Conservation (phyloP, 2,888 invertebrate species). For the Cryptocheilus praepositus region DNA sequence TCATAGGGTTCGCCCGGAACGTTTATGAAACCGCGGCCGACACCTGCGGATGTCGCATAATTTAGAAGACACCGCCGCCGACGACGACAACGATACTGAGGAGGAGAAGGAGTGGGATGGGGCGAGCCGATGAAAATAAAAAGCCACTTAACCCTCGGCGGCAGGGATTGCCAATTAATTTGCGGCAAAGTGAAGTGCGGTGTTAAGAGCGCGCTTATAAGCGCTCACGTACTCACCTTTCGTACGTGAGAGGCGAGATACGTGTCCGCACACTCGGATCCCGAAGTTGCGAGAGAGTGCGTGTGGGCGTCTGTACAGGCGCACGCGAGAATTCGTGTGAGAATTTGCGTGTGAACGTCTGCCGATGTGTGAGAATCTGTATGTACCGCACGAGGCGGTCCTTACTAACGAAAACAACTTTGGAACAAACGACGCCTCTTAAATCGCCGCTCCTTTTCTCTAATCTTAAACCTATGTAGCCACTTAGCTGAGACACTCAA, state of each 20-base stretch:
- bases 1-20: constrained; percentile 1
- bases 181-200: constrained; percentile 64
- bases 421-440: constrained; percentile 50
- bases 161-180: constrained; percentile 70
- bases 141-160: constrained; percentile 66
- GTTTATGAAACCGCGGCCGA: constrained; percentile 11
- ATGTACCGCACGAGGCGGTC: background rate
- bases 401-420: constrained; percentile 10
- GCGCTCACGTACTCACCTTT: constrained; percentile 26
- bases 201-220: constrained; percentile 49
- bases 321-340: too few relatives aligned
- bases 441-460: constrained; percentile 61
- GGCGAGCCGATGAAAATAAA: constrained; percentile 58
- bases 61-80: constrained; percentile 53
- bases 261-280: background rate
- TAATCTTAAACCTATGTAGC: constrained; percentile 67
- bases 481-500: constrained; percentile 65
- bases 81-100: constrained; percentile 18
- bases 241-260: constrained; percentile 20
- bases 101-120: too few relatives aligned
- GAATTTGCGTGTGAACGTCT: too few relatives aligned
- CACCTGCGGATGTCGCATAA: constrained; percentile 60
- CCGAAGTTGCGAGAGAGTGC: constrained; percentile 8
- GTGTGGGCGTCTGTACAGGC: background rate
- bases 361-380: too few relatives aligned